Conservation (phyloP, 1,140 invertebrate genomes). For the Aphidius gifuensis region DNA sequence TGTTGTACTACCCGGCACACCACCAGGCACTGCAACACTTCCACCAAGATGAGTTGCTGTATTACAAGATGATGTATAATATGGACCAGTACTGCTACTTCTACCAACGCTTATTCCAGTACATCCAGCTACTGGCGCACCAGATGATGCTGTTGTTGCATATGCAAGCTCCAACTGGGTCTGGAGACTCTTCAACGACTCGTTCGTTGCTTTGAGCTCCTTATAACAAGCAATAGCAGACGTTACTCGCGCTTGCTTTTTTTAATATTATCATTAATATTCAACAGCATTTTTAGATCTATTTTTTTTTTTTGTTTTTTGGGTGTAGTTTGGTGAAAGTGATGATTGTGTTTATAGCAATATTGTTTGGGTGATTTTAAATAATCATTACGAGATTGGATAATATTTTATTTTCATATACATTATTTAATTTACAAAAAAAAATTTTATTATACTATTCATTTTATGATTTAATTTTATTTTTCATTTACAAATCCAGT, state of each 20-base stretch:
- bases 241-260: conserved; percentile 36
- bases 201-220: conserved; percentile 78
- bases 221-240: conserved; percentile 54
- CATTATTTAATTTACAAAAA: not conserved
- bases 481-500: not conserved
- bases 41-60: conserved; percentile 40
- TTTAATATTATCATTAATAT: conserved; percentile 10
- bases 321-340: conserved; percentile 7
- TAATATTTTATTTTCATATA: not conserved
- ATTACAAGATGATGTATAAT: conserved; percentile 29
- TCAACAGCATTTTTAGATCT: conserved; percentile 9
- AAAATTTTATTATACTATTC: no score
- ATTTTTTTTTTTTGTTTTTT: conserved; percentile 19
- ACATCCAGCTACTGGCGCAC: conserved; percentile 46
- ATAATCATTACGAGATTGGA: conserved; percentile 10
- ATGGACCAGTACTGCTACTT: conserved; percentile 60
- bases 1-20: conserved; percentile 67
- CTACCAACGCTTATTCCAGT: conserved; percentile 59
- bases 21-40: conserved; percentile 56
- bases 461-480: no score
- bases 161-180: conserved; percentile 72
- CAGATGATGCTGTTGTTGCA: conserved; percentile 58
- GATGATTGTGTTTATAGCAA: conserved; percentile 10
- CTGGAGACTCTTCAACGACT: conserved; percentile 75
- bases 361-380: conserved; percentile 8